Evolutionary conservation across 1,140 invertebrate species (phyloP), one percentile per base, ranked within the genome.

Genomic region (Drosophila pseudoobscura): DNA sequence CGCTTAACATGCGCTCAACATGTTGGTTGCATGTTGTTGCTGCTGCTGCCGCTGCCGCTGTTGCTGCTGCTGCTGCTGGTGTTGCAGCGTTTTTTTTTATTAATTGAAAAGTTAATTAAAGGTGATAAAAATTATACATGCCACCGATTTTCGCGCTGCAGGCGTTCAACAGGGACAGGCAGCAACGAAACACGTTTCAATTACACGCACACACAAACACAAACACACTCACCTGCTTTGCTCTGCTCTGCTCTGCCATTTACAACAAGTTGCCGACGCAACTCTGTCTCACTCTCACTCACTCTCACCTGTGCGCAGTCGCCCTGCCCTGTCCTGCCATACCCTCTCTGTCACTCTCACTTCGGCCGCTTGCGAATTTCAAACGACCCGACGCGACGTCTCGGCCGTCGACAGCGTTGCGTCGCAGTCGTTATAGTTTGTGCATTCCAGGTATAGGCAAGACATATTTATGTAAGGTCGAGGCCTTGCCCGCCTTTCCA

Each of bases 81-180:
- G 31, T 35, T 65, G 39, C 59, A 20, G 2, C 24, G 56, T 61
- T 55, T 89, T 80, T 79, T 85, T 90, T 90, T 90, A 90, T 90
- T 90, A 90, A 90, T 90, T 90, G 87, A 90, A 90, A 90, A 90
- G 87, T 90, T 90, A 90, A 90, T 90, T 90, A 90, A 90, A 90
- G 87, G 87, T 89, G 87, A 90, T 90, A 90, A 90, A 90, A 90
- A 85, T 90, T 90, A 90, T 89, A 90, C 87, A 90, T 88, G 87
- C 87, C 87, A 89, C 87, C 87, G 87, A 85, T 90, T 90, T 89
- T 89, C 87, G 82, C 87, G 87, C 87, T 89, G 78, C 87, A 87
- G 88, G 87, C 87, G 75, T 74, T 82, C 78, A 66, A 65, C 75
- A 63, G 66, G 8, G 49, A 64, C 60, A 68, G 60, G 22, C 62